phyloP scores from a whole-genome alignment of 2,113 vertebrate genomes.

The Athene cunicularia region DNA sequence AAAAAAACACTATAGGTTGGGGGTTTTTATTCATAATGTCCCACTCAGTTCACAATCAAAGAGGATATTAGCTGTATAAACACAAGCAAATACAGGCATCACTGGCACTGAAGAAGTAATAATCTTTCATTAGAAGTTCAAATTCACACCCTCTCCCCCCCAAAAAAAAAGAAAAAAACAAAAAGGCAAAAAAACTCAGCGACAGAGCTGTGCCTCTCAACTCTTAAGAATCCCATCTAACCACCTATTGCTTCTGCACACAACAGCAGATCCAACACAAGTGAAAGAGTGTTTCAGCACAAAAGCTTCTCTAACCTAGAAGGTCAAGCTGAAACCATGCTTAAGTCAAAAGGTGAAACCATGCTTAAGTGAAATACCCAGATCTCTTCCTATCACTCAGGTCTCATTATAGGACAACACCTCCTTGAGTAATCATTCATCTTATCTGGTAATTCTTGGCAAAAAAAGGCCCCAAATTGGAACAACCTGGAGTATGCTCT shows the following conservation, averaged over 20 bases:
- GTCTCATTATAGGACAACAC: not conserved
- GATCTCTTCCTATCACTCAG: not conserved
- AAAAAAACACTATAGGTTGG: not conserved
- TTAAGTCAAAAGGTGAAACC: not conserved
- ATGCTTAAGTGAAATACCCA: not conserved
- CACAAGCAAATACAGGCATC: not conserved
- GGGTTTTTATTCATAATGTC: not conserved
- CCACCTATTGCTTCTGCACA: not conserved
- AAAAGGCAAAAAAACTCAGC: not conserved
- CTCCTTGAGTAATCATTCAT: not conserved
- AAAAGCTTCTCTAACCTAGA: not conserved
- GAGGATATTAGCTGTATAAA: not conserved
- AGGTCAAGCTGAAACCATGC: conserved; percentile 12
- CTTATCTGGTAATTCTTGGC: not conserved
- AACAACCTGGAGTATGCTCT: not conserved
- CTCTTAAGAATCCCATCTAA: conserved; percentile 2
- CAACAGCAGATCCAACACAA: not conserved
- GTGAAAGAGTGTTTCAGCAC: not conserved
- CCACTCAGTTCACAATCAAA: not conserved
- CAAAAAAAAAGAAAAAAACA: not conserved
- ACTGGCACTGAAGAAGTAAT: not conserved
- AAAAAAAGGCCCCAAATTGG: not conserved
- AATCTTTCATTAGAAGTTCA: not conserved
- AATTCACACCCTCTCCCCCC: rapidly evolving
- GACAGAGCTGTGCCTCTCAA: not conserved